Conservation (phyloP, 2,113 vertebrate genomes). For the Protobothrops flavoviridis region DNA sequence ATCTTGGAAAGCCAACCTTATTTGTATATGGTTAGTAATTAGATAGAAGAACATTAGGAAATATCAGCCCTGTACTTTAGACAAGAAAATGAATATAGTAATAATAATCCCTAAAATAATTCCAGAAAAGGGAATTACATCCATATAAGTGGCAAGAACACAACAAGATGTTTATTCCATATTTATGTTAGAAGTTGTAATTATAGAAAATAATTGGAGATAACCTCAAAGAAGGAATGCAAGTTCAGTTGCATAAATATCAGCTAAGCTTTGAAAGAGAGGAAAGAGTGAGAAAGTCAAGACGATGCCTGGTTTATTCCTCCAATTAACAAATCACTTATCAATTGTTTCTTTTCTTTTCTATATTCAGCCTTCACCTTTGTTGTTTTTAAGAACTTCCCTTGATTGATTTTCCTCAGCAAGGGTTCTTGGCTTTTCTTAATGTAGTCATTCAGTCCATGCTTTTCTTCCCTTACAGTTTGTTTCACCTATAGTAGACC, state of each 20-base stretch:
- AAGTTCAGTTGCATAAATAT: neutral
- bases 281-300: neutral
- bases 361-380: neutral
- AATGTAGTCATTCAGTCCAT: neutral
- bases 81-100: neutral
- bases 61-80: neutral
- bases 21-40: neutral
- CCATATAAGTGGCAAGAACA: neutral
- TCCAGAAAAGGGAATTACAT: neutral
- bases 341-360: neutral
- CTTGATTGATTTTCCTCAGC: neutral
- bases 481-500: neutral
- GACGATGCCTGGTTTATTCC: neutral
- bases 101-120: neutral
- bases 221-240: neutral
- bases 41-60: neutral
- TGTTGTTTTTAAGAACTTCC: neutral
- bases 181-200: neutral
- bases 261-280: neutral
- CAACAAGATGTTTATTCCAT: neutral
- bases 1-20: neutral
- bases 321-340: neutral
- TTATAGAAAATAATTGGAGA: neutral
- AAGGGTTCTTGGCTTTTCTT: neutral
- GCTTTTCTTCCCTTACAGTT: neutral